Conservation (phyloP, 2,797 vertebrate species). For the Holocentrus rufus region DNA sequence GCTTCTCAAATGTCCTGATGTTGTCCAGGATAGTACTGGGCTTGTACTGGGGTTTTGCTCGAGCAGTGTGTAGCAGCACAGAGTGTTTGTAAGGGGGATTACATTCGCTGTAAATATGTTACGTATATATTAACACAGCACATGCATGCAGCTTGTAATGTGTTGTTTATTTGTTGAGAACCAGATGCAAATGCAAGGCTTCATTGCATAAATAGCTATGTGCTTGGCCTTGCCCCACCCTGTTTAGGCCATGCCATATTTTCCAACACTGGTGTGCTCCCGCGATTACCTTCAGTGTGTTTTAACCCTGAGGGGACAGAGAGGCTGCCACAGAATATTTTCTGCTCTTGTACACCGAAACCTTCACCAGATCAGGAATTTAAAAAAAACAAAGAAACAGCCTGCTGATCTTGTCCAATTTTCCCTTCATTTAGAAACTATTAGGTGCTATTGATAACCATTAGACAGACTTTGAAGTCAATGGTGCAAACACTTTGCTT, state of each 20-base stretch:
- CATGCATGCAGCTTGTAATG: constrained; percentile 14
- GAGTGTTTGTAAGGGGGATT: constrained; percentile 32
- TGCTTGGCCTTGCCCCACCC: constrained; percentile 35
- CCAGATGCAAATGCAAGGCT: constrained; percentile 36
- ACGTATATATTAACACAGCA: constrained; percentile 35
- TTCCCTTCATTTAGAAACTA: constrained; percentile 21
- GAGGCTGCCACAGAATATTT: constrained; percentile 18
- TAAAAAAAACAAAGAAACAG: too few species aligned
- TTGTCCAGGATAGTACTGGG: constrained; percentile 56
- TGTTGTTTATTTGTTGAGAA: constrained; percentile 30
- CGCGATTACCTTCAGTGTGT: constrained; percentile 22
- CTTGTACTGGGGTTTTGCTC: constrained; percentile 46
- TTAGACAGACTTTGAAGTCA: constrained; percentile 20
- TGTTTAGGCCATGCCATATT: constrained; percentile 39
- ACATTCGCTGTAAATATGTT: constrained; percentile 43
- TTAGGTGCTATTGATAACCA: background rate
- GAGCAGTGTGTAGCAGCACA: constrained; percentile 38
- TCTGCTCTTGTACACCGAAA: background rate
- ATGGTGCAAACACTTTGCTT: constrained; percentile 19
- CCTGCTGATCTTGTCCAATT: constrained; percentile 14
- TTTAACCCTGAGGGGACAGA: constrained; percentile 28
- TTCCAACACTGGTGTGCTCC: constrained; percentile 22
- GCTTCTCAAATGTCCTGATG: constrained; percentile 66
- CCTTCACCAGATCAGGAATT: constrained; percentile 25
- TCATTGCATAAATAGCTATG: constrained; percentile 29